These are phyloP conservation scores for Synanthedon formicaeformis DNA, from an alignment of 2,888 invertebrate species.

Conservation along the genomic window DNA sequence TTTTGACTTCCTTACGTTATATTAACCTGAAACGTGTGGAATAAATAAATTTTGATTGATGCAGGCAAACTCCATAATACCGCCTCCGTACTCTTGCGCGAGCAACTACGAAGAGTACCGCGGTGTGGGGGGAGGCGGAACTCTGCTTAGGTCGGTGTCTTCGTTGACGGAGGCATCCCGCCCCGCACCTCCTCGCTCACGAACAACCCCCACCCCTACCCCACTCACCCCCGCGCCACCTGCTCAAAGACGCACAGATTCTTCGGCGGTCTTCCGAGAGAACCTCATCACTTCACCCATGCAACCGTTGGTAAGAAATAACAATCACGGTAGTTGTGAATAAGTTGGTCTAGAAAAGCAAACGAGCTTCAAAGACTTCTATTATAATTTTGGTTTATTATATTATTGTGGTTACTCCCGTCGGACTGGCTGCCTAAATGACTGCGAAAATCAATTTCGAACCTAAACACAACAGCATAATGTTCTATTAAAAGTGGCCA, in stretches of 20 bases:
- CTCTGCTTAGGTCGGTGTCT: conserved; percentile 72
- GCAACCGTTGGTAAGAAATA: conserved; percentile 26
- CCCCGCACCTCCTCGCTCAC: conserved; percentile 10
- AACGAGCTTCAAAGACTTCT: too few relatives aligned
- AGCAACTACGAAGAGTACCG: conserved; percentile 76
- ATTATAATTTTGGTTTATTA: too few relatives aligned
- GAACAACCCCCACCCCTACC: conserved; percentile 19
- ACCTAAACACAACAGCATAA: too few relatives aligned
- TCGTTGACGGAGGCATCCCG: conserved; percentile 59
- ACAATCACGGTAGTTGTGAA: too few relatives aligned
- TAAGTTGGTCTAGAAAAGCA: too few relatives aligned
- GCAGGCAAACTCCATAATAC: conserved; percentile 83
- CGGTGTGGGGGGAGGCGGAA: conserved; percentile 45
- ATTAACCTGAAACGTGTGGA: too few relatives aligned
- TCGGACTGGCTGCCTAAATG: too few relatives aligned
- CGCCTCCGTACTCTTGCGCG: conserved; percentile 86
- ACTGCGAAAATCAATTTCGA: too few relatives aligned
- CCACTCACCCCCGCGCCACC: conserved; percentile 17
- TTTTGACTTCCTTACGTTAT: too few relatives aligned
- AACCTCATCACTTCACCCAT: conserved; percentile 48
- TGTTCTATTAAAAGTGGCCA: too few relatives aligned
- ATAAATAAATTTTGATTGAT: conserved; percentile 6
- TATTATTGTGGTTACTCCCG: too few relatives aligned
- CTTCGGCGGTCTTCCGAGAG: conserved; percentile 35
- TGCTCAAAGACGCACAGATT: conserved; percentile 10